phyloP scores from a whole-genome alignment of 2,113 vertebrate genomes.

The Callipepla californica region DNA sequence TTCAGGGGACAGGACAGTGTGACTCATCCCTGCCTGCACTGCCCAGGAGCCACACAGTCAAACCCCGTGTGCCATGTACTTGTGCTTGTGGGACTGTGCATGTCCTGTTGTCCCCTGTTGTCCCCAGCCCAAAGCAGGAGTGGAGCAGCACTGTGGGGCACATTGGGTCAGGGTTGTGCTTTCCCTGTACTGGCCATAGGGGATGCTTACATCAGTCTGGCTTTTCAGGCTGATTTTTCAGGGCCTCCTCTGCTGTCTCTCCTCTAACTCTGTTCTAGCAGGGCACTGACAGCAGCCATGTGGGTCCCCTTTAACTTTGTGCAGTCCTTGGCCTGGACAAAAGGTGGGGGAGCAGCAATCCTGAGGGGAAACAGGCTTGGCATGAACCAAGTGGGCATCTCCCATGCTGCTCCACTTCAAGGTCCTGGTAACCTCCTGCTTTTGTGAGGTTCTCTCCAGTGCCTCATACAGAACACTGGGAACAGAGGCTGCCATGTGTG shows the following conservation, averaged over 20 bases:
- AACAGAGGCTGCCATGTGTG: background rate
- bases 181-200: background rate
- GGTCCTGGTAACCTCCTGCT: background rate
- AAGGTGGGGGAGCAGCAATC: background rate
- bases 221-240: background rate
- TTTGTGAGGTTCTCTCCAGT: accelerated
- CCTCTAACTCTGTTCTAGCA: background rate
- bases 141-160: background rate
- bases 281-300: background rate
- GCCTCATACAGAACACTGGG: background rate
- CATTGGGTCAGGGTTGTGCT: background rate
- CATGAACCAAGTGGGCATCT: accelerated
- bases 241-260: background rate
- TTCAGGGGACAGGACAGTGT: background rate
- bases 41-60: background rate
- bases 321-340: background rate
- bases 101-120: background rate
- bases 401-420: background rate
- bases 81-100: background rate
- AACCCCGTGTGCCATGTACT: background rate
- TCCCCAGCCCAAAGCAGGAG: background rate
- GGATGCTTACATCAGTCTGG: background rate
- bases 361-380: background rate
- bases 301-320: background rate
- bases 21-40: background rate